Evolutionary conservation across 1,140 invertebrate species (phyloP), one percentile per base, ranked within the genome.

Genomic region (Samia ricini): DNA sequence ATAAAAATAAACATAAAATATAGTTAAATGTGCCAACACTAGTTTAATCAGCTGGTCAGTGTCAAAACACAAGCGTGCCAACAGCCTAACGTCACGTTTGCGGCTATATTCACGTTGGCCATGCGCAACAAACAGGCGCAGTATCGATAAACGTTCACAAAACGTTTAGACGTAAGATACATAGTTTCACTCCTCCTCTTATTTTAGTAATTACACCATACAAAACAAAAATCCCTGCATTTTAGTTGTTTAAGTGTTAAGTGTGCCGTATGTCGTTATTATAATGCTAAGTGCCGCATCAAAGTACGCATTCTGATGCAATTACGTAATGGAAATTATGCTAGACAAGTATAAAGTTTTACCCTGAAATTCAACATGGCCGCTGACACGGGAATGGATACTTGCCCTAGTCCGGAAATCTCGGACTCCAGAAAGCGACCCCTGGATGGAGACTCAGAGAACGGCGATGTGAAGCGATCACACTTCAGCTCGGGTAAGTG

Each of bases 401-500:
- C 94, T 92, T 95, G 94, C 92, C 93, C 94, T 81, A 95, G 94
- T 91, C 94, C 95, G 91, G 95, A 95, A 91, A 95, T 95, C 85
- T 92, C 94, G 83, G 94, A 95, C 92, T 95, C 94, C 81, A 94
- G 96, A 91, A 97, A 97, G 93, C 93, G 96, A 86, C 96, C 96
- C 65, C 93, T 96, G 77, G 96, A 97, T 91, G 94, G 94, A 73
- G 96, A 97, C 90, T 93, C 93, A 74, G 96, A 97, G 89, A 96
- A 96, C 92, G 95, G 95, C 74, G 94, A 95, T 75, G 95, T 95
- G 69, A 97, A 97, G 91, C 94, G 95, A 88, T 97, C 96, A 67
- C 96, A 97, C 91, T 96, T 96, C 91, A 96, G 95, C 84, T 94
- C 95, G 94, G 96, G 96, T 97, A 92, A 92, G 90, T 90, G 59